phyloP scores from a whole-genome alignment of 2,797 vertebrate genomes.

The Phoxinus dragarum region DNA sequence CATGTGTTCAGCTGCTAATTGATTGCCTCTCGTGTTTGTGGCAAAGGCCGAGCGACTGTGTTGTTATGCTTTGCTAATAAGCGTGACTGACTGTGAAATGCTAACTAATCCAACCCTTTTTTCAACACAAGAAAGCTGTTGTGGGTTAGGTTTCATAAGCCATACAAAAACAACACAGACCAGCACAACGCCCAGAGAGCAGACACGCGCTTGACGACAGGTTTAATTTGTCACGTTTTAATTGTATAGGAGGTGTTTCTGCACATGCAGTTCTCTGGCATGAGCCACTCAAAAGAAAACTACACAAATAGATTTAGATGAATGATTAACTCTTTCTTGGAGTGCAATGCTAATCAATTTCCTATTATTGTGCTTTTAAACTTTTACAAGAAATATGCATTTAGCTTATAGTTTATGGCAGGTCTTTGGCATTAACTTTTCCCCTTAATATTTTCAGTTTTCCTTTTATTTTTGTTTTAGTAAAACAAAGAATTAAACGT shows the following conservation, averaged over 20 bases:
- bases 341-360: not conserved
- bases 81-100: conserved; percentile 51
- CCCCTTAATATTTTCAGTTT: not conserved
- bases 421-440: not conserved
- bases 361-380: not conserved
- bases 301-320: not conserved
- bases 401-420: not conserved
- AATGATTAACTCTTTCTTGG: conserved; percentile 1
- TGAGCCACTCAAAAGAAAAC: not conserved
- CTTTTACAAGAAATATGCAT: not conserved
- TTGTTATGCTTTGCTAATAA: conserved; percentile 45
- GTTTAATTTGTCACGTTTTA: conserved; percentile 19
- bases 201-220: conserved; percentile 25
- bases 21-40: conserved; percentile 14
- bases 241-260: conserved; percentile 24
- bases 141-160: conserved; percentile 41
- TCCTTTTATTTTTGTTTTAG: too few species aligned
- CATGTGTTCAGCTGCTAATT: conserved; percentile 30
- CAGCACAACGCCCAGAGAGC: conserved; percentile 45
- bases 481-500: too few species aligned
- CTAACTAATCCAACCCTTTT: conserved; percentile 49
- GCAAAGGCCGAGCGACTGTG: conserved; percentile 25
- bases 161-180: conserved; percentile 36
- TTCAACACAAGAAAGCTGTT: conserved; percentile 49
- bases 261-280: not conserved